Conservation (phyloP, 2,888 invertebrate genomes). For the Eilema caniola region DNA sequence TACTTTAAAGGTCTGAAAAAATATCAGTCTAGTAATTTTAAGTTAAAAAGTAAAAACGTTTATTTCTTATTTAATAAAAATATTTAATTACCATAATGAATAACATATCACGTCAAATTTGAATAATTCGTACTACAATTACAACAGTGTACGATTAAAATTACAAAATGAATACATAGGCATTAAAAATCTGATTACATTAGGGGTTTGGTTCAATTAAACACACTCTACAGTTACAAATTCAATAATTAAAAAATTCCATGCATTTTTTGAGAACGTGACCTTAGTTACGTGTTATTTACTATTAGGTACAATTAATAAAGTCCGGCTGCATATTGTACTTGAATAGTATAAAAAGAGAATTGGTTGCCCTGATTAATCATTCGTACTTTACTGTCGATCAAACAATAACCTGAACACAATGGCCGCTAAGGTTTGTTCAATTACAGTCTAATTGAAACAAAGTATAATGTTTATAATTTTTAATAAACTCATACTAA, state of each 20-base stretch:
- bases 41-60: neutral
- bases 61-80: neutral
- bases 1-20: no score
- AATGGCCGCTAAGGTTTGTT: constrained; percentile 83
- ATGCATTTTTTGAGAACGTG: constrained; percentile 58
- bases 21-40: no score
- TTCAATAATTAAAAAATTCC: neutral
- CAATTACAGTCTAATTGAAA: neutral
- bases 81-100: neutral
- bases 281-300: constrained; percentile 62
- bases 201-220: neutral
- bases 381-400: constrained; percentile 83
- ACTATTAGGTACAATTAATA: constrained; percentile 37
- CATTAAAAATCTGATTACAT: neutral
- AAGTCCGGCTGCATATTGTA: constrained; percentile 6
- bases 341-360: constrained; percentile 73
- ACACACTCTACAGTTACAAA: neutral
- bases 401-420: constrained; percentile 73
- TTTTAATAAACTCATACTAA: neutral
- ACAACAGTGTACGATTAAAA: neutral
- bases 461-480: no score
- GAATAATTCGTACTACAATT: neutral
- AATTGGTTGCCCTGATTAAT: constrained; percentile 66
- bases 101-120: neutral
- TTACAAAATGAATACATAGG: constrained; percentile 4